phyloP scores from a whole-genome alignment of 1,140 invertebrate species.

The Lineus longissimus region DNA sequence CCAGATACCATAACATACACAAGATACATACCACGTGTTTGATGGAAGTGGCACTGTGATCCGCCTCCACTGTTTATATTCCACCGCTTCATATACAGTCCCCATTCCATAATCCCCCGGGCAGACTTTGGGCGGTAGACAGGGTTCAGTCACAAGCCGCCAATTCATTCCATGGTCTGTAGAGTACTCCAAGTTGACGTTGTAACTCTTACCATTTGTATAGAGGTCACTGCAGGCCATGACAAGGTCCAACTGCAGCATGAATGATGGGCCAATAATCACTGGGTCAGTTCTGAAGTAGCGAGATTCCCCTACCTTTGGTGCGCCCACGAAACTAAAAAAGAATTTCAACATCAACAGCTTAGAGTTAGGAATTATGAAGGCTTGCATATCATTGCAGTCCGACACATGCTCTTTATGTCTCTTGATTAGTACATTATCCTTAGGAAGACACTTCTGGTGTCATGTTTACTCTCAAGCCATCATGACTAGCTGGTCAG shows the following conservation, averaged over 20 bases:
- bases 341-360: no score
- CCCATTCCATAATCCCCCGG: conserved; percentile 42
- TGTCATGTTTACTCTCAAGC: no score
- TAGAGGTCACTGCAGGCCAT: conserved; percentile 51
- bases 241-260: conserved; percentile 56
- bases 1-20: no score
- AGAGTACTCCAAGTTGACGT: conserved; percentile 54
- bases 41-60: conserved; percentile 50
- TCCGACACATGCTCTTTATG: no score
- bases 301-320: conserved; percentile 30
- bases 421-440: no score
- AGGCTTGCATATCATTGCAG: no score
- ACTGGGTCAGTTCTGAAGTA: conserved; percentile 50
- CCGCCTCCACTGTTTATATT: conserved; percentile 52
- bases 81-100: conserved; percentile 52
- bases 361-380: no score
- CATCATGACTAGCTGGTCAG: no score
- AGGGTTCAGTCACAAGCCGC: conserved; percentile 46
- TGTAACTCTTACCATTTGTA: conserved; percentile 34
- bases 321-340: conserved; percentile 36
- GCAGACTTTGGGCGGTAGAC: conserved; percentile 49
- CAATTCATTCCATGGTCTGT: conserved; percentile 55
- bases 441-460: no score
- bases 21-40: conserved; percentile 51
- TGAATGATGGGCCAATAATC: conserved; percentile 52